Base-by-base conservation (phyloP, 2,797 vertebrate genomes). In the Lacerta bilineata region DNA sequence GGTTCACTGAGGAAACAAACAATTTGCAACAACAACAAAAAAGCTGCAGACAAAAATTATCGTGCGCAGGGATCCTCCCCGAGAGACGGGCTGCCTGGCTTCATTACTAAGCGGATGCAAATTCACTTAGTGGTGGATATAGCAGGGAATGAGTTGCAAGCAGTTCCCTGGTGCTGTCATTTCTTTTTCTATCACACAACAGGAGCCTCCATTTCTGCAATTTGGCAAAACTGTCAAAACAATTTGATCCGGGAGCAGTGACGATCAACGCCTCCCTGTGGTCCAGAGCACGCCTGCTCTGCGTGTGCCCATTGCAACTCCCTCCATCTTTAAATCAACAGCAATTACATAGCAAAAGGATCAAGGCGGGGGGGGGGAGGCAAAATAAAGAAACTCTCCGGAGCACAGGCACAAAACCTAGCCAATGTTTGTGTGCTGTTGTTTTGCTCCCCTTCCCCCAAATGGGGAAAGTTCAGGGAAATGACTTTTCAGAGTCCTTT, bases 61-160 rank as follows among this genome's bases (percentile, higher is more conserved):
- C 36, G 15, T 6, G 11, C 18, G 20, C 55, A 71, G 61, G 43
- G 87, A 59, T 78, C 87, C 79, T 71, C 84, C 77, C n/a, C 91
- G 33, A 78, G 68, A 89, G 90, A 81, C n/a, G 33, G 25, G 77
- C 72, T 69, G 76, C 74, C 64, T 18, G 0, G 85, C 80, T 88
- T 94, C 89, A 92, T 92, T 90, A 76, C 93, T 91, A 93, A 95
- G 86, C 66, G 90, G 91, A 94, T 95, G 94, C 94, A 95, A 94
- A 96, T 93, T 90, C 87, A 91, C 85, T 95, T 94, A 92, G 85
- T 0, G 46, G 69, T 39, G 74, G 77, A 90, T 93, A 91, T 93
- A 86, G 90, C 80, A 55, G 88, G 83, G 89, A 91, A 90, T 1
- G 75, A 92, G 88, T 66, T 36, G 75, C 69, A 61, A 84, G 74